Percentiles rank a stretch among this genome's conserved stretches.
Evolutionary conservation across 1,140 invertebrate species (phyloP).

Genomic region (Globodera rostochiensis): DNA sequence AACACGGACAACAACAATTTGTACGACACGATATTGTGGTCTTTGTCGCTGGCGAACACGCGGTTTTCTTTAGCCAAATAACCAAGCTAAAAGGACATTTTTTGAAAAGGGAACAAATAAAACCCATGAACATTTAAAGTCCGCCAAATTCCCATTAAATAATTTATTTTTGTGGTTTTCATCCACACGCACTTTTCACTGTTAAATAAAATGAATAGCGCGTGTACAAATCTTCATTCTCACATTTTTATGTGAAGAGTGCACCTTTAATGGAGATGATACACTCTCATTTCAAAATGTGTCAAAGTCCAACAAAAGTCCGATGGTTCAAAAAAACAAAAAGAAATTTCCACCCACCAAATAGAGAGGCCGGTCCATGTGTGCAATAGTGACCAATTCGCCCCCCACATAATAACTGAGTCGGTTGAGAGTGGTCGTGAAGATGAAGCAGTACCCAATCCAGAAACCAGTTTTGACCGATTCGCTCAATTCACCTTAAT

Average conservation of each 20-base stretch:
- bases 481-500: conserved; percentile 79
- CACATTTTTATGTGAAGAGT: background rate
- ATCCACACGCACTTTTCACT: background rate
- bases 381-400: conserved; percentile 95
- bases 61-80: conserved; percentile 96
- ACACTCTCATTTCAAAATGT: too few species aligned
- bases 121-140: background rate
- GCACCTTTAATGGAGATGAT: too few species aligned
- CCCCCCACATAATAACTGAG: conserved; percentile 99
- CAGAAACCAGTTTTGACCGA: conserved; percentile 92
- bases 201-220: background rate
- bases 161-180: background rate
- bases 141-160: background rate
- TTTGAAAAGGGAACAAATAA: conserved; percentile 1
- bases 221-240: background rate
- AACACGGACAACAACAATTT: conserved; percentile 83
- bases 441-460: conserved; percentile 99
- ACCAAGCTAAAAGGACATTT: conserved; percentile 75
- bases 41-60: conserved; percentile 94
- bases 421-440: conserved; percentile 93
- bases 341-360: conserved; percentile 41
- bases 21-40: conserved; percentile 89
- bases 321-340: background rate
- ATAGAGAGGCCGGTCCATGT: conserved; percentile 78
- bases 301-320: too few species aligned